phyloP scores from a whole-genome alignment of 2,113 vertebrate genomes.

The Pontoporia blainvillei region DNA sequence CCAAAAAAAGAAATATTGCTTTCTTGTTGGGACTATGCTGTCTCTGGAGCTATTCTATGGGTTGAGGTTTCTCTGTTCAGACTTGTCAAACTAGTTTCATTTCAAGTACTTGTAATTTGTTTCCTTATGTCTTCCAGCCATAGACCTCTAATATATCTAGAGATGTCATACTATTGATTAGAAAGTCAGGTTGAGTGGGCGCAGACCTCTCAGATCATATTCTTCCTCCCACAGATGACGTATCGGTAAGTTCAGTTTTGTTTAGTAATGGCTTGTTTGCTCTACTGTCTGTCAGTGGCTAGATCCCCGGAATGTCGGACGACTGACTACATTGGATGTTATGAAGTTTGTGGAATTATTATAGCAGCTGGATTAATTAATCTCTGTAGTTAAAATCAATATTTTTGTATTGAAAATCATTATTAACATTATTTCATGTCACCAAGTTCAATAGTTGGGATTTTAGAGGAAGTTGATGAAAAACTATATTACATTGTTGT shows the following conservation, averaged over 20 bases:
- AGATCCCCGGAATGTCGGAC: not conserved
- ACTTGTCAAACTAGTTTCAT: conserved; percentile 74
- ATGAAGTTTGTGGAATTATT: not conserved
- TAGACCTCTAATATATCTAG: conserved; percentile 34
- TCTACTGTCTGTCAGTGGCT: not conserved
- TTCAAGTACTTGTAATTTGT: conserved; percentile 60
- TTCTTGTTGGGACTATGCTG: conserved; percentile 49
- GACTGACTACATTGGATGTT: not conserved
- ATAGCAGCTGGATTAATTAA: not conserved
- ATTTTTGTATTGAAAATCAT: not conserved
- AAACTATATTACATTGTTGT: not conserved
- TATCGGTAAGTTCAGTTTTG: conserved; percentile 61
- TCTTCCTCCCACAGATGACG: conserved; percentile 39
- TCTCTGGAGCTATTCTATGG: conserved; percentile 44
- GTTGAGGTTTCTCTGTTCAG: conserved; percentile 65
- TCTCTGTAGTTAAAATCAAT: not conserved
- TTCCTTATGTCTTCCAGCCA: conserved; percentile 63
- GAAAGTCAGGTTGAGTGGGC: conserved; percentile 26
- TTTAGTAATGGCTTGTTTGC: not conserved
- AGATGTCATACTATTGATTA: conserved; percentile 53
- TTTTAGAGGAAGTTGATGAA: conserved; percentile 17
- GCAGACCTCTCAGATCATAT: not conserved
- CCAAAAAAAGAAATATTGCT: not conserved
- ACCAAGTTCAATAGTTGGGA: not conserved
- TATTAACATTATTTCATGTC: not conserved